Percentiles rank a stretch among this genome's conserved stretches.
Conservation (phyloP, 2,888 invertebrate genomes). For the Myopa tessellatipennis region DNA sequence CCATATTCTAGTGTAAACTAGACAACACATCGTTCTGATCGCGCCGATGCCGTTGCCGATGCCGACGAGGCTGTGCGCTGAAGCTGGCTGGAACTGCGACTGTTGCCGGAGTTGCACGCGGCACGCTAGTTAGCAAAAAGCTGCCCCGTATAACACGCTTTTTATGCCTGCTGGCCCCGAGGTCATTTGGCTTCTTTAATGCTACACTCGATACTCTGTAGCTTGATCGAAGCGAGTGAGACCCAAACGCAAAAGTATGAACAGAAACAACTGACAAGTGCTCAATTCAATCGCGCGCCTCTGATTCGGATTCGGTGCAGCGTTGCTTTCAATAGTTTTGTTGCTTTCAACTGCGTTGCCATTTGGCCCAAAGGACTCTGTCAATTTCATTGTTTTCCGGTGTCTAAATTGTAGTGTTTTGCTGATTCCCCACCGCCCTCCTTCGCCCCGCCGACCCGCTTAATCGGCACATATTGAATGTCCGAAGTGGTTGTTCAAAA, state of each 20-base stretch:
- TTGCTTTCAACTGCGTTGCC: constrained; percentile 16
- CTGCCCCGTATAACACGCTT: constrained; percentile 37
- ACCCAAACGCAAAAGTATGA: not conserved
- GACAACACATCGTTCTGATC: constrained; percentile 39
- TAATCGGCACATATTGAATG: constrained; percentile 8
- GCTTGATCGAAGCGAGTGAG: not conserved
- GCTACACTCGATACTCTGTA: constrained; percentile 53
- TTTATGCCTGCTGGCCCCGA: constrained; percentile 47
- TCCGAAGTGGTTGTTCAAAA: constrained; percentile 38
- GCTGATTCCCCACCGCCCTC: constrained; percentile 28
- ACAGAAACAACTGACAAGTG: constrained; percentile 26
- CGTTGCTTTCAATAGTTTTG: not conserved
- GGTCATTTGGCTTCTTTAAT: constrained; percentile 64
- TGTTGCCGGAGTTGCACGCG: constrained; percentile 54
- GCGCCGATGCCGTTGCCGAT: constrained; percentile 15
- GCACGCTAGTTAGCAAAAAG: constrained; percentile 54
- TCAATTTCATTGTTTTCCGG: constrained; percentile 68
- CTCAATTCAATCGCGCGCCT: constrained; percentile 8
- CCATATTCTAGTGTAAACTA: constrained; percentile 34
- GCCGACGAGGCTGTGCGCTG: constrained; percentile 54
- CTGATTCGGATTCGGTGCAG: not conserved
- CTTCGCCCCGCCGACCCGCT: constrained; percentile 25
- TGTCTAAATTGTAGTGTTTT: constrained; percentile 64
- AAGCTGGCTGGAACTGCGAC: constrained; percentile 53
- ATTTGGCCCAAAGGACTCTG: constrained; percentile 58